A percentile compares a stretch with the other conserved stretches of the same genome.
Conservation (phyloP, 1,140 invertebrate genomes). For the Tribolium castaneum region DNA sequence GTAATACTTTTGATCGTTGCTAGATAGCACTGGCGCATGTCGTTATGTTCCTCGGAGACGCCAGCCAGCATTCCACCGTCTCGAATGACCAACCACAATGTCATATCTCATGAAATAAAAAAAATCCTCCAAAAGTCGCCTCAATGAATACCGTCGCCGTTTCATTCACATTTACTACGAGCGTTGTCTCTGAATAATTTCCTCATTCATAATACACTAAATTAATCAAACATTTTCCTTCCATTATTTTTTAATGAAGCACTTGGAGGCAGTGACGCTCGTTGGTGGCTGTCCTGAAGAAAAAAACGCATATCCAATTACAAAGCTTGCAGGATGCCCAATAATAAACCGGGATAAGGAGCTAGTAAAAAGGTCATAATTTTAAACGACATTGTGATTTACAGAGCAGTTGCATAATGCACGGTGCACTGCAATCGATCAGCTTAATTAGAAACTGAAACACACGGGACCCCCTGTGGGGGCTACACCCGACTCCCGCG, state of each 20-base stretch:
- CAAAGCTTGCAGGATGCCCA: neutral
- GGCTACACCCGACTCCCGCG: slow-evolving; percentile 46
- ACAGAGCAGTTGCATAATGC: slow-evolving; percentile 52
- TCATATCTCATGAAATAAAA: slow-evolving; percentile 48
- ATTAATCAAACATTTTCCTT: slow-evolving; percentile 12
- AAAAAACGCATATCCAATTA: slow-evolving; percentile 16
- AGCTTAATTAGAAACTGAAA: slow-evolving; percentile 54
- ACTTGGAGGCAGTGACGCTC: neutral
- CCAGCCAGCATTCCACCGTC: slow-evolving; percentile 50
- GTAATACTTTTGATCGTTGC: slow-evolving; percentile 36
- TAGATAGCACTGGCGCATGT: slow-evolving; percentile 44
- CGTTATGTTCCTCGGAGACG: slow-evolving; percentile 45
- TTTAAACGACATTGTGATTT: slow-evolving; percentile 50
- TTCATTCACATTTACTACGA: slow-evolving; percentile 43
- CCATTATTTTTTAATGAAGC: neutral
- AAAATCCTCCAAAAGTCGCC: slow-evolving; percentile 38
- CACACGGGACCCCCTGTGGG: slow-evolving; percentile 44
- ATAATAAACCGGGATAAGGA: slow-evolving; percentile 29
- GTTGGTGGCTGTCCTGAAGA: neutral
- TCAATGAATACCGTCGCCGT: slow-evolving; percentile 41
- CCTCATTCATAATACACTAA: slow-evolving; percentile 42
- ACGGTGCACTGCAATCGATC: slow-evolving; percentile 51
- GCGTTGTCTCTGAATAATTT: slow-evolving; percentile 12
- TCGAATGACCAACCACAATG: slow-evolving; percentile 46
- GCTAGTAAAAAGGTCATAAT: slow-evolving; percentile 38